Base-by-base conservation (phyloP, 2,888 invertebrate species). In the Himalopsyche tibetana region DNA sequence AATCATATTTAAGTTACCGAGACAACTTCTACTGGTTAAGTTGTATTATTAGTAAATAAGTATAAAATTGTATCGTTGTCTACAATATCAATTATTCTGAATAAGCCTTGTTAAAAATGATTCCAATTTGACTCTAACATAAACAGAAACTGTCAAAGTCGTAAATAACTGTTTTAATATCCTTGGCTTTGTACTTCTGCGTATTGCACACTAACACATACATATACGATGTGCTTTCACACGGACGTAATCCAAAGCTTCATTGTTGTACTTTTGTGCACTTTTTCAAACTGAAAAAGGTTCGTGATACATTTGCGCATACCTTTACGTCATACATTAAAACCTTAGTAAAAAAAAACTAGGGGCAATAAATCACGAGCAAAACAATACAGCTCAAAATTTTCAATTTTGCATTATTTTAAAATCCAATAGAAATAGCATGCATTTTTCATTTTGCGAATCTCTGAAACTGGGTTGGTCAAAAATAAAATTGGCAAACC, bases 401-500 rank as follows among this genome's bases (percentile, higher is more conserved):
- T 74, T 15, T 9, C 5, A 5, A 6, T 63, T 11, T 19, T 74
- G 28, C 15, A 74, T 38, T 74, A 38, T 36, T 38, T 12, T 28
- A 74, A 74, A 74, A 74, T 74, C 74, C 74, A 74, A 74, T 74
- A 38, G 74, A 36, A 74, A 74, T 74, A 38, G 2, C 8, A 36
- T 74, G 38, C 12, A 12, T 74, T 36, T 36, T 74, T 74, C 74
- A 74, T 74, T 74, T 28, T 74, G 74, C 74, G 74, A 74, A 74
- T 74, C 11, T 74, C 5, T 74, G n/a, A 1, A 38, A 74, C 36
- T 36, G 74, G 74, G 38, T 74, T 74, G 74, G 74, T 74, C 74
- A 36, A 74, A 74, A 74, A 74, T 36, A 36, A 74, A 74, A 74
- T 74, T 74, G 74, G 74, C 74, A 74, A 74, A 74, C 74, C 74